Evolutionary conservation across 2,888 invertebrate species (phyloP).

Genomic region (Cataglyphis albicans): DNA sequence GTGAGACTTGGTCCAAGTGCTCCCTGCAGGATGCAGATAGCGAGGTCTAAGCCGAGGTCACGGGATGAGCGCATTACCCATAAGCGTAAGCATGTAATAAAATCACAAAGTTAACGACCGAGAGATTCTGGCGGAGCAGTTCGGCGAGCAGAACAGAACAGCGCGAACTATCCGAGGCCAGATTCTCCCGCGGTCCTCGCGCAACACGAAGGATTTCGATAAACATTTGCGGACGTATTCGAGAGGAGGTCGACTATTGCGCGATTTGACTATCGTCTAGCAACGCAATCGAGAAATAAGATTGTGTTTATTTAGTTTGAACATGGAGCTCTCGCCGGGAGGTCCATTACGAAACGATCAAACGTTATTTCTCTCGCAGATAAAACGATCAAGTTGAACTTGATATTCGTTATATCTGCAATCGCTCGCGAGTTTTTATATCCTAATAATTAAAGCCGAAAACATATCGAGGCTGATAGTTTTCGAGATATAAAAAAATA

Average conservation of each 20-base stretch:
- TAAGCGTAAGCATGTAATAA: conserved; percentile 75
- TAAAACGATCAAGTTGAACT: conserved; percentile 21
- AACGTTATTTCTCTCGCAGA: conserved; percentile 15
- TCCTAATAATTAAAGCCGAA: conserved; percentile 12
- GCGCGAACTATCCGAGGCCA: conserved; percentile 57
- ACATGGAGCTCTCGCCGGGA: conserved; percentile 28
- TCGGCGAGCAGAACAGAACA: conserved; percentile 58
- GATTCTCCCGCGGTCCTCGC: conserved; percentile 42
- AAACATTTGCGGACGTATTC: conserved; percentile 64
- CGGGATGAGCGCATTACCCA: conserved; percentile 74
- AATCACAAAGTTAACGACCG: conserved; percentile 72
- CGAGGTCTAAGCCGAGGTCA: conserved; percentile 75
- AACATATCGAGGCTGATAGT: conserved; percentile 9
- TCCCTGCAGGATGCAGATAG: conserved; percentile 71
- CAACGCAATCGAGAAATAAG: conserved; percentile 43
- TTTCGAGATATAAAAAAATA: neutral
- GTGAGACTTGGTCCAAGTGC: conserved; percentile 28
- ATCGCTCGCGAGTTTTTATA: neutral
- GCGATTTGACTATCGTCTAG: conserved; percentile 60
- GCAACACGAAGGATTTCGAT: conserved; percentile 65
- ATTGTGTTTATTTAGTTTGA: conserved; percentile 45
- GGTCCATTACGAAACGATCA: conserved; percentile 38
- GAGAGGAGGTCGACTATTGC: conserved; percentile 55
- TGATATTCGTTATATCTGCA: neutral
- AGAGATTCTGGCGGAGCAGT: conserved; percentile 64